Base-by-base conservation (phyloP, 2,797 vertebrate genomes). In the Myoxocephalus aenaeus region DNA sequence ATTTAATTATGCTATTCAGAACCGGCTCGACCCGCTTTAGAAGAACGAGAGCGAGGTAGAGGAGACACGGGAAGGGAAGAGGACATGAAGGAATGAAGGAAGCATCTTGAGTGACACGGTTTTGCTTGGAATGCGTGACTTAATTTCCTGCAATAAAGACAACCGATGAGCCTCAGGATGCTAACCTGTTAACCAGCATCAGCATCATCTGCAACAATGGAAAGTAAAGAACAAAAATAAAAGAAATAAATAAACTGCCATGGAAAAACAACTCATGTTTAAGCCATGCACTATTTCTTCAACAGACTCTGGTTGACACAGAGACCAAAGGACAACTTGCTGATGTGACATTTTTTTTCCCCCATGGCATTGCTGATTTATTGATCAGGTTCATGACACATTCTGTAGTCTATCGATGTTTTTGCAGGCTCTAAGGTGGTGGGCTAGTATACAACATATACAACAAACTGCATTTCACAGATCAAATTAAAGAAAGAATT, bases 1-100 rank as follows among this genome's bases (percentile, higher is more conserved):
- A 85, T 84, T 75, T 53, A 84, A 87, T 81, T 80, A 82, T 40
- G 65, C 10, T 68, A 65, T 32, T 46, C 36, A 58, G 40, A 73
- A 32, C 61, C 27, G 48, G 27, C n/a, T 79, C 22, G 9, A 56
- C 53, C 40, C 20, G 71, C 65, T 75, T 75, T 40, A 57, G 51
- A 48, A 14, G 56, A 11, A 73, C 32, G 11, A 56, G 25, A 25
- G 27, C n/a, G 20, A 38, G 34, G 59, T 5, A 68, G 46, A 70
- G 34, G 44, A 51, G 27, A 73, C 10, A 73, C 10, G n/a, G 17
- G 17, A n/a, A 11, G 36, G 2, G 12, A 46, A 44, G 40, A 22
- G 25, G 38, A 70, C 15, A 20, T 11, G 48, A 20, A 54, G 48
- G 73, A 38, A 53, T 34, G 7, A 70, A 62, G 12, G 46, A 42